phyloP scores from a whole-genome alignment of 2,797 vertebrate species.

The Esox lucius region DNA sequence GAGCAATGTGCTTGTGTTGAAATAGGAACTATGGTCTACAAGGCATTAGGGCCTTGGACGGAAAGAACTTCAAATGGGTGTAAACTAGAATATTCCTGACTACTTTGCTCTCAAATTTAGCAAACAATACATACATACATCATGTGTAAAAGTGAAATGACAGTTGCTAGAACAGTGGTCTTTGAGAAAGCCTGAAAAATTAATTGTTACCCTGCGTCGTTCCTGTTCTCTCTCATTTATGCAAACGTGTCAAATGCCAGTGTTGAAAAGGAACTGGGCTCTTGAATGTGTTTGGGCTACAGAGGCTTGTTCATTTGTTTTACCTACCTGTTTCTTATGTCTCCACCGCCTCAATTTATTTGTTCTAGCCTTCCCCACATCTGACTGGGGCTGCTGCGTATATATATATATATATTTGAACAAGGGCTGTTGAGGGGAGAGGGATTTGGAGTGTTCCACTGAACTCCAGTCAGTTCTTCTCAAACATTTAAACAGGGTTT shows the following conservation, averaged over 20 bases:
- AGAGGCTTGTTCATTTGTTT: slow-evolving; percentile 67
- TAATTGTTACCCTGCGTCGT: neutral
- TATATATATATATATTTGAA: slow-evolving; percentile 59
- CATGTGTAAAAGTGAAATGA: neutral
- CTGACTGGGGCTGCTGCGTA: slow-evolving; percentile 45
- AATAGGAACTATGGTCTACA: neutral
- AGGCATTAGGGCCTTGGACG: neutral
- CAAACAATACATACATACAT: neutral
- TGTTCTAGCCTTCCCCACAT: slow-evolving; percentile 54
- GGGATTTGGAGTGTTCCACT: slow-evolving; percentile 49
- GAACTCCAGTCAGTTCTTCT: slow-evolving; percentile 47
- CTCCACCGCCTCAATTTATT: slow-evolving; percentile 61
- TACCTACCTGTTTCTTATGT: slow-evolving; percentile 54
- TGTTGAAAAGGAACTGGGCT: slow-evolving; percentile 55
- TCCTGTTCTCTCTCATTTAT: slow-evolving; percentile 28
- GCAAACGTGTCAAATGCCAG: slow-evolving; percentile 46
- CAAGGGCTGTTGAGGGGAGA: slow-evolving; percentile 50
- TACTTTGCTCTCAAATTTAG: neutral
- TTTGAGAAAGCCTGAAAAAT: neutral
- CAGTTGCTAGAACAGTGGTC: neutral
- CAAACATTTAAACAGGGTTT: slow-evolving; percentile 56
- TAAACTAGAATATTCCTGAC: neutral
- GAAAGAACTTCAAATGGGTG: neutral
- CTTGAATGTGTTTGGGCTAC: slow-evolving; percentile 65
- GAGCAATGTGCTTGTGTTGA: neutral